A percentile compares a stretch with the other conserved stretches of the same genome.
These are phyloP conservation scores for Catagonus wagneri DNA, from an alignment of 2,113 vertebrate species.

Conservation along the genomic window DNA sequence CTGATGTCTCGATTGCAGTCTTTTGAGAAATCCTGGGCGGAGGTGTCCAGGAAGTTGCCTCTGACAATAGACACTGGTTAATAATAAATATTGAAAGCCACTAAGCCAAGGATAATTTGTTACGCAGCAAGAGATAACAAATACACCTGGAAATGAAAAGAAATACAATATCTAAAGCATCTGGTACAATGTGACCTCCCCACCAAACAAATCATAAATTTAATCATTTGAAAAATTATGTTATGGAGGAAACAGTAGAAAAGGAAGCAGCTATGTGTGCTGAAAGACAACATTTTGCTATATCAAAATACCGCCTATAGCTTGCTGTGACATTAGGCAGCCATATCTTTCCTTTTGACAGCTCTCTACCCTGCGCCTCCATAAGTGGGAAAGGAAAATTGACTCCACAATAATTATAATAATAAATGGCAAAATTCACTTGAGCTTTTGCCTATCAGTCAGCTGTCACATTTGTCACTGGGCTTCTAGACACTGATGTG, in stretches of 20 bases:
- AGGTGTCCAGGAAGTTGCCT: background rate
- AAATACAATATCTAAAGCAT: background rate
- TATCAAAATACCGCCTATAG: background rate
- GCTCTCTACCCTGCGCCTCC: background rate
- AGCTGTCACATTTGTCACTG: conserved; percentile 76
- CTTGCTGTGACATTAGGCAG: background rate
- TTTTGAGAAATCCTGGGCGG: background rate
- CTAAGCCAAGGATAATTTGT: background rate
- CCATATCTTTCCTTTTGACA: conserved; percentile 46
- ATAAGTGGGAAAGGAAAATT: conserved; percentile 68
- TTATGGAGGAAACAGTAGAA: background rate
- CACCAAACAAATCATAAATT: background rate
- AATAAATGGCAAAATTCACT: conserved; percentile 82
- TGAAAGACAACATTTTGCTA: conserved; percentile 20
- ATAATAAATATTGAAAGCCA: background rate
- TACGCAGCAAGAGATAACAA: background rate
- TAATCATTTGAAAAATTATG: background rate
- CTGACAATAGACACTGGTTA: background rate
- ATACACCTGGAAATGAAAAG: background rate
- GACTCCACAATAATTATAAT: conserved; percentile 81
- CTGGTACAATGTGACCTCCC: background rate
- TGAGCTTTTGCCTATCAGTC: conserved; percentile 74
- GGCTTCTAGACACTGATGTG: conserved; percentile 72
- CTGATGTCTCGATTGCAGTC: background rate
- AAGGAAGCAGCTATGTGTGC: background rate